Conservation (phyloP, 2,113 vertebrate species). For the Ranitomeya variabilis region DNA sequence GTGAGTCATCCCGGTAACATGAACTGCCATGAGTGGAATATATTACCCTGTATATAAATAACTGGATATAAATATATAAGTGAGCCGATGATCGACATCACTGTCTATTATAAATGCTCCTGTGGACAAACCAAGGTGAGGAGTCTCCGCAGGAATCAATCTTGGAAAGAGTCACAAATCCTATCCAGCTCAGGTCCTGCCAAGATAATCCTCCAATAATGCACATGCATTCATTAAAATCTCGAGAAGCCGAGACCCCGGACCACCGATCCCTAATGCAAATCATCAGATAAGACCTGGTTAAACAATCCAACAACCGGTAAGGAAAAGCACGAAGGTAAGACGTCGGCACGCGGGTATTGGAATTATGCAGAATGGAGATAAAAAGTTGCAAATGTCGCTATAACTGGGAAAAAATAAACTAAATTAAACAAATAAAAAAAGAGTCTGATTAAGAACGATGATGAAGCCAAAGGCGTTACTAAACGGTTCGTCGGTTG, state of each 20-base stretch:
- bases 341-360: not conserved
- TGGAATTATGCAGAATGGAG: not conserved
- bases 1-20: not conserved
- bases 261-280: conserved; percentile 12
- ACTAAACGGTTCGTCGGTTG: conserved; percentile 39
- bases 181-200: not conserved
- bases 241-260: not conserved
- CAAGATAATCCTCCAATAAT: conserved; percentile 39
- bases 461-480: conserved; percentile 23
- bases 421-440: conserved; percentile 45
- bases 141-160: conserved; percentile 2
- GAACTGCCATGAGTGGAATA: not conserved
- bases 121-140: not conserved
- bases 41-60: not conserved
- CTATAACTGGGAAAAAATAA: not conserved
- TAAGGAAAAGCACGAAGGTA: not conserved
- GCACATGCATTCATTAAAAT: conserved; percentile 39
- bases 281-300: not conserved
- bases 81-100: not conserved
- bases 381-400: not conserved
- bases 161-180: conserved; percentile 22
- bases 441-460: conserved; percentile 31
- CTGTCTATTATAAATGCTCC: not conserved
- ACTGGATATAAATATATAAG: not conserved
- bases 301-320: not conserved